Evolutionary conservation across 2,888 invertebrate genomes (phyloP).

Genomic region (Linyphia triangularis): DNA sequence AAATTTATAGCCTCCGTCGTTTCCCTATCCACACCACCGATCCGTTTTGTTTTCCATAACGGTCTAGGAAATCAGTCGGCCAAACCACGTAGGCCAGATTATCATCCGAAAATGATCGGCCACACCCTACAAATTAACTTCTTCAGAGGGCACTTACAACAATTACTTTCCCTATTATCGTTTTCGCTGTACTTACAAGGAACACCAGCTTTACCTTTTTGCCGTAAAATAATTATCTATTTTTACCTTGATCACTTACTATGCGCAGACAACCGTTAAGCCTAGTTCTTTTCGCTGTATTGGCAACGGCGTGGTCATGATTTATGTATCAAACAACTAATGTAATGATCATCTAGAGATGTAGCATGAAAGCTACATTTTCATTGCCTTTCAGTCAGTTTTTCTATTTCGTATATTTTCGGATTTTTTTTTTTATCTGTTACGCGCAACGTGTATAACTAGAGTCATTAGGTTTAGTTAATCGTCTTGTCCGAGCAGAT

Average conservation of each 20-base stretch:
- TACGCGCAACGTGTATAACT: slow-evolving; percentile 54
- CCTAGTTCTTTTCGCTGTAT: slow-evolving; percentile 72
- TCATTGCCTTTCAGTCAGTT: slow-evolving; percentile 44
- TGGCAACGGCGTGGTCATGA: slow-evolving; percentile 70
- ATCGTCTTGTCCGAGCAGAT: slow-evolving; percentile 54
- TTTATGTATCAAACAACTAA: slow-evolving; percentile 71
- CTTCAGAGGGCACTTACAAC: slow-evolving; percentile 73
- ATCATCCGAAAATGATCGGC: slow-evolving; percentile 70
- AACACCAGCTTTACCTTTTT: slow-evolving; percentile 69
- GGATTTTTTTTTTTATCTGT: slow-evolving; percentile 21
- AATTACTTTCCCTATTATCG: slow-evolving; percentile 75
- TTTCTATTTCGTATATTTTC: slow-evolving; percentile 16
- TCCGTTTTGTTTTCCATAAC: slow-evolving; percentile 63
- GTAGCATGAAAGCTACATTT: slow-evolving; percentile 60
- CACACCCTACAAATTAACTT: slow-evolving; percentile 75
- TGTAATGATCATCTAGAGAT: slow-evolving; percentile 64
- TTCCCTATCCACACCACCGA: not conserved
- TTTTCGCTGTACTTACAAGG: slow-evolving; percentile 75
- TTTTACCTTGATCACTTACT: slow-evolving; percentile 75
- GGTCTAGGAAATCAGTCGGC: slow-evolving; percentile 53
- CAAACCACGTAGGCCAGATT: slow-evolving; percentile 72
- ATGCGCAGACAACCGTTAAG: slow-evolving; percentile 71
- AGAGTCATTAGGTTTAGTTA: slow-evolving; percentile 52
- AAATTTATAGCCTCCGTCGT: slow-evolving; percentile 49
- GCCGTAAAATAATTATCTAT: slow-evolving; percentile 74